These are phyloP conservation scores for Ommatoiulus sabulosus DNA, from an alignment of 2,888 invertebrate species.

Conservation along the genomic window DNA sequence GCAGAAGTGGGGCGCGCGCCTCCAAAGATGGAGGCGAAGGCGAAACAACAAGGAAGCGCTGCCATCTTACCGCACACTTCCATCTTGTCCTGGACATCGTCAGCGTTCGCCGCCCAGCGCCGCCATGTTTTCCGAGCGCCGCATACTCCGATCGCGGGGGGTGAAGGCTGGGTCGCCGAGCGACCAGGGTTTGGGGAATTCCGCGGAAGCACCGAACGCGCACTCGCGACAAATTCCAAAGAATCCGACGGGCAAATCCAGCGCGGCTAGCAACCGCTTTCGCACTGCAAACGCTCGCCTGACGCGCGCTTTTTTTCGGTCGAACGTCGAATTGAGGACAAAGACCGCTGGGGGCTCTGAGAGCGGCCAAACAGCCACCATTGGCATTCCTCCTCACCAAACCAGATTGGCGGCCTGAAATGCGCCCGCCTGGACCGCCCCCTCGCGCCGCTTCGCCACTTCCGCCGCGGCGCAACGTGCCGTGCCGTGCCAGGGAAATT, in stretches of 20 bases:
- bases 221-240: background rate
- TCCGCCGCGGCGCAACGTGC: background rate
- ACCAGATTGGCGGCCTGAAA: background rate
- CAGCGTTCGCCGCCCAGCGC: background rate
- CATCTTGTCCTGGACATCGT: slow-evolving; percentile 18
- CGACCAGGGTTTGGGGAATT: too few relatives aligned
- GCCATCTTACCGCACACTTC: slow-evolving; percentile 18
- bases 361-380: background rate
- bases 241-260: background rate
- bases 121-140: background rate
- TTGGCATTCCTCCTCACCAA: slow-evolving; percentile 2
- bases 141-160: background rate
- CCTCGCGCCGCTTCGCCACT: background rate
- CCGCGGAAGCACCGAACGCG: background rate
- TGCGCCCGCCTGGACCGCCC: background rate
- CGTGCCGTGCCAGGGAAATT: too few relatives aligned
- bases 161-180: too few relatives aligned
- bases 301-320: background rate
- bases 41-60: background rate
- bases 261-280: background rate
- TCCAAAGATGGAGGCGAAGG: background rate
- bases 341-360: background rate
- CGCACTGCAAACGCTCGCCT: background rate
- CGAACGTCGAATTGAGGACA: background rate
- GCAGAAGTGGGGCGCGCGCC: too few relatives aligned